Conservation (phyloP, 2,113 vertebrate genomes). For the Vulpes vulpes region DNA sequence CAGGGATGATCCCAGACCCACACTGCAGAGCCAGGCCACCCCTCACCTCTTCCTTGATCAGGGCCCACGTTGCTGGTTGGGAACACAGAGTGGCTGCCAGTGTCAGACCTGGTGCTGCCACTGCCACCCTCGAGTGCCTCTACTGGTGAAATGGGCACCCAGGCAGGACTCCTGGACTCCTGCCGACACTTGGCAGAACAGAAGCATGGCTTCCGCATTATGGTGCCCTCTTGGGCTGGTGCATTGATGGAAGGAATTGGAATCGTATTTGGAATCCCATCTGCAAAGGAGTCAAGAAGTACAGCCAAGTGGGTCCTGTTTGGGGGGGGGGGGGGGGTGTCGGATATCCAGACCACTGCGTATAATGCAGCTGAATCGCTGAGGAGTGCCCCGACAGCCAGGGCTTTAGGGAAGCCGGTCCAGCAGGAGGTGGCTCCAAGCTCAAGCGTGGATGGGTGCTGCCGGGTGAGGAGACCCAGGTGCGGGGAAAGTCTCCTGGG, state of each 20-base stretch:
- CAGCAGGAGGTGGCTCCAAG: neutral
- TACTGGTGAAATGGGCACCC: neutral
- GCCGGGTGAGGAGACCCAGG: neutral
- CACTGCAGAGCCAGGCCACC: neutral
- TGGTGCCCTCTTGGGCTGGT: neutral
- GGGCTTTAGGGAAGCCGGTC: neutral
- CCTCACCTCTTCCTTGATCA: neutral
- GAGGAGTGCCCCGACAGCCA: neutral
- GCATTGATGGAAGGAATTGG: neutral
- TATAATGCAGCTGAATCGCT: neutral
- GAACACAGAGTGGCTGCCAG: neutral
- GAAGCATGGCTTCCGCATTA: neutral
- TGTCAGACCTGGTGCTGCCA: neutral
- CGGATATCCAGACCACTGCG: neutral
- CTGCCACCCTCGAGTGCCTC: neutral
- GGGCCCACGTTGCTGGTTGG: neutral
- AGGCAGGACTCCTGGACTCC: neutral
- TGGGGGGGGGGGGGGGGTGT: no score
- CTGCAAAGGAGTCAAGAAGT: neutral
- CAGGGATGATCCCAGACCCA: neutral
- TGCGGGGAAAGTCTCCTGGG: neutral
- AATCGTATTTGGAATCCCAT: neutral
- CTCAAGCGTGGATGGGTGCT: accelerated
- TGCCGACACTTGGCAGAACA: neutral
- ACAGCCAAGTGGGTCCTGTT: accelerated